A percentile compares a stretch with the other conserved stretches of the same genome.
Evolutionary conservation across 2,113 vertebrate species (phyloP).

Genomic region (Centropristis striata): DNA sequence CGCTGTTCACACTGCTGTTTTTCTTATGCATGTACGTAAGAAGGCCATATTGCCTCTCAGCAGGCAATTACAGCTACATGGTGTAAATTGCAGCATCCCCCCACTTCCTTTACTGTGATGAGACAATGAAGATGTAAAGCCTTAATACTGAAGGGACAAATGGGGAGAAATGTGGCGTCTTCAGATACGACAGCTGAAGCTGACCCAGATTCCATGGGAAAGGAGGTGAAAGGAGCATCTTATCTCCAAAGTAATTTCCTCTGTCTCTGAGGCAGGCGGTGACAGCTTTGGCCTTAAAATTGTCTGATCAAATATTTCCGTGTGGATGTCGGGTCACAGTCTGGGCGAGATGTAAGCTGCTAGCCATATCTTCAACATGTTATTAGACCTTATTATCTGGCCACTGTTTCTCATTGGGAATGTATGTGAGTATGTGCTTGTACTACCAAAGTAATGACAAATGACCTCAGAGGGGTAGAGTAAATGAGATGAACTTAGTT

Average conservation of each 20-base stretch:
- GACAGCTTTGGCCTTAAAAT: conserved; percentile 62
- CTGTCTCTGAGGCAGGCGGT: conserved; percentile 17
- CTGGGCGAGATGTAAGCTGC: conserved; percentile 29
- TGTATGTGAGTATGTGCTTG: background rate
- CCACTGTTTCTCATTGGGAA: background rate
- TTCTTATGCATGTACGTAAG: background rate
- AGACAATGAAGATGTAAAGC: conserved; percentile 3
- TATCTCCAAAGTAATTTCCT: conserved; percentile 60
- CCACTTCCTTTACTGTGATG: background rate
- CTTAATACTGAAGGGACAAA: conserved; percentile 22
- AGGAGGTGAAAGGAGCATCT: conserved; percentile 43
- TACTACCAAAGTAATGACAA: background rate
- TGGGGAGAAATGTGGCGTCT: conserved; percentile 7
- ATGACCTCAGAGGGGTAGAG: conserved; percentile 7
- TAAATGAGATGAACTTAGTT: background rate
- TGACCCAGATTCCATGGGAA: conserved; percentile 57
- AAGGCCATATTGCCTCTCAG: background rate
- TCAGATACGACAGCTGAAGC: conserved; percentile 19
- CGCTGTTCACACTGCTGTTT: background rate
- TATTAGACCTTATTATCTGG: conserved; percentile 37
- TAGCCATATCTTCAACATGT: background rate
- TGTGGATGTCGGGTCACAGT: background rate
- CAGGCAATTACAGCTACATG: conserved; percentile 16
- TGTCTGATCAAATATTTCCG: conserved; percentile 49
- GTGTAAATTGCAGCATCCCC: conserved; percentile 19